Conservation (phyloP, 2,797 vertebrate genomes). For the Cygnus olor region DNA sequence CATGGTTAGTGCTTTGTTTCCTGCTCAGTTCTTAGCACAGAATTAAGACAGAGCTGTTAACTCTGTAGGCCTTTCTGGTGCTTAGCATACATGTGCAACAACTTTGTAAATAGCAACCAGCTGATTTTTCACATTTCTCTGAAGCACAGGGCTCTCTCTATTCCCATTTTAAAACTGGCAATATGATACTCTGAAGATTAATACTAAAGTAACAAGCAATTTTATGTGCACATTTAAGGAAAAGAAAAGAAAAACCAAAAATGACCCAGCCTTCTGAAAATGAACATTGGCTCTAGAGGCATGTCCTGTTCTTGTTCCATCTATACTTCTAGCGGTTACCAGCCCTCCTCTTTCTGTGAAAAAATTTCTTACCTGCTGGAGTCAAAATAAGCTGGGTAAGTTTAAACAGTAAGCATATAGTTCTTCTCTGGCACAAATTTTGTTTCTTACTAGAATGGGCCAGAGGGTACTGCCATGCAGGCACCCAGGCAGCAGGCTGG, state of each 20-base stretch:
- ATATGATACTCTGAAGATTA: not conserved
- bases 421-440: not conserved
- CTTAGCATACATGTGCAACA: not conserved
- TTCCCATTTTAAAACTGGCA: not conserved
- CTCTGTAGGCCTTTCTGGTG: not conserved
- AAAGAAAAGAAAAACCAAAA: not conserved
- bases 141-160: not conserved
- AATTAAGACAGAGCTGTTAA: not conserved
- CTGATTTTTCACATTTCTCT: not conserved
- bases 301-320: not conserved
- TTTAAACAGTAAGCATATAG: not conserved
- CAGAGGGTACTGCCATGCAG: not conserved
- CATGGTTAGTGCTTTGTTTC: not conserved
- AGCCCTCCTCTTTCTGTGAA: not conserved
- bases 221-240: not conserved
- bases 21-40: not conserved
- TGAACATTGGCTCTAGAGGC: not conserved
- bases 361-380: not conserved
- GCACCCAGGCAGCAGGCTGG: not conserved
- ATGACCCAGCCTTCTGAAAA: not conserved
- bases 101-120: not conserved
- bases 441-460: not conserved
- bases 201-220: not conserved
- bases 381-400: not conserved
- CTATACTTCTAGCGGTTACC: not conserved